Evolutionary conservation across 2,113 vertebrate genomes (phyloP).

Genomic region (Telmatochromis sp.): DNA sequence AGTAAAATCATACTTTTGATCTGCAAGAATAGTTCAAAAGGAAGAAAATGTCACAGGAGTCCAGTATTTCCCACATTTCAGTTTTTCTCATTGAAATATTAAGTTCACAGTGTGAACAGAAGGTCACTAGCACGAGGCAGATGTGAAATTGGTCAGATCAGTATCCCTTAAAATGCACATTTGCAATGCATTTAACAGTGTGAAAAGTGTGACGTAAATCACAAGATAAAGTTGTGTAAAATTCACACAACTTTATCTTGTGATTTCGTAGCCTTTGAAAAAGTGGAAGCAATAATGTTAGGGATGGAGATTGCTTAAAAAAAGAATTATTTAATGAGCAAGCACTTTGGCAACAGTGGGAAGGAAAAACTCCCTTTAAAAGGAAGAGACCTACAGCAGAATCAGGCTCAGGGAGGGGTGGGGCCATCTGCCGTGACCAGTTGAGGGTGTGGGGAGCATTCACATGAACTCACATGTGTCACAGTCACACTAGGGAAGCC

Average conservation of each 20-base stretch:
- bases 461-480: background rate
- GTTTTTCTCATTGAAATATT: background rate
- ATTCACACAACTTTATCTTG: background rate
- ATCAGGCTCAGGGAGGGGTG: fast-evolving
- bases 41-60: background rate
- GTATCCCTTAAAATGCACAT: background rate
- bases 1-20: background rate
- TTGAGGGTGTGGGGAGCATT: background rate
- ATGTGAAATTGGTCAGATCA: background rate
- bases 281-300: background rate
- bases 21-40: background rate
- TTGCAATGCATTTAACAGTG: background rate
- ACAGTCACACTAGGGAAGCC: background rate
- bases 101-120: background rate
- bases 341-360: background rate
- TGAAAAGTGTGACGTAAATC: background rate
- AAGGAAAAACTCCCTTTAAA: background rate
- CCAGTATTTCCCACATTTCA: background rate
- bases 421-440: background rate
- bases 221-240: background rate
- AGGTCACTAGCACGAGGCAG: background rate
- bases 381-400: background rate
- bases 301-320: background rate
- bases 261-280: background rate
- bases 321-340: background rate